These are phyloP conservation scores for Pycnonotus jocosus DNA, from an alignment of 2,113 vertebrate species.

Conservation along the genomic window DNA sequence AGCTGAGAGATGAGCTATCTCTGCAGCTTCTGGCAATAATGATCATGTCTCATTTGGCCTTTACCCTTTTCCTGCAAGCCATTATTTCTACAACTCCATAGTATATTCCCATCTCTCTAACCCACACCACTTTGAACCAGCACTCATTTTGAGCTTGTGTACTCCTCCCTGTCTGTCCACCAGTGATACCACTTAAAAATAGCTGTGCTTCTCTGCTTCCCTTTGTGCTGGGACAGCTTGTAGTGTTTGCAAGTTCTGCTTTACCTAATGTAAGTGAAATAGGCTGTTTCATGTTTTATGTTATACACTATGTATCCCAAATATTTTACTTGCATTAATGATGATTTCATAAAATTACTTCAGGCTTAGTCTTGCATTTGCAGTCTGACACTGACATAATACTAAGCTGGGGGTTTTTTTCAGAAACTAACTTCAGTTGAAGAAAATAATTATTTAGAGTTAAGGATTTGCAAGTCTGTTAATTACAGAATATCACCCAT, in stretches of 20 bases:
- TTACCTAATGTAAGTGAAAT: not conserved
- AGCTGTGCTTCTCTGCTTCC: not conserved
- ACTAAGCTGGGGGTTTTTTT: not conserved
- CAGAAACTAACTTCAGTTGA: not conserved
- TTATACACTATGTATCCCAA: not conserved
- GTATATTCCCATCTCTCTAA: not conserved
- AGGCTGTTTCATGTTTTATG: not conserved
- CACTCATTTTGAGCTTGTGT: not conserved
- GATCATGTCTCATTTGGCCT: rapidly evolving
- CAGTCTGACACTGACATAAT: not conserved
- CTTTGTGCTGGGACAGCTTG: not conserved
- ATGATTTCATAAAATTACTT: not conserved
- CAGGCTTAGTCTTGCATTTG: not conserved
- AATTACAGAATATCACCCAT: not conserved
- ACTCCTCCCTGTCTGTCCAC: not conserved
- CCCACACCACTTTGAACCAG: rapidly evolving
- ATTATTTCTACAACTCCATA: not conserved
- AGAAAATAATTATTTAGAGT: not conserved
- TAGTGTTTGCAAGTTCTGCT: not conserved
- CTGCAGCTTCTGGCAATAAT: not conserved
- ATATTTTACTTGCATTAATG: not conserved
- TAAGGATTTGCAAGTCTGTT: not conserved
- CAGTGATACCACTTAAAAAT: not conserved
- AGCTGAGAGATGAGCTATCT: not conserved
- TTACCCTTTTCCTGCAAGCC: not conserved